phyloP scores from a whole-genome alignment of 2,888 invertebrate species.

The Xestia c-nigrum region DNA sequence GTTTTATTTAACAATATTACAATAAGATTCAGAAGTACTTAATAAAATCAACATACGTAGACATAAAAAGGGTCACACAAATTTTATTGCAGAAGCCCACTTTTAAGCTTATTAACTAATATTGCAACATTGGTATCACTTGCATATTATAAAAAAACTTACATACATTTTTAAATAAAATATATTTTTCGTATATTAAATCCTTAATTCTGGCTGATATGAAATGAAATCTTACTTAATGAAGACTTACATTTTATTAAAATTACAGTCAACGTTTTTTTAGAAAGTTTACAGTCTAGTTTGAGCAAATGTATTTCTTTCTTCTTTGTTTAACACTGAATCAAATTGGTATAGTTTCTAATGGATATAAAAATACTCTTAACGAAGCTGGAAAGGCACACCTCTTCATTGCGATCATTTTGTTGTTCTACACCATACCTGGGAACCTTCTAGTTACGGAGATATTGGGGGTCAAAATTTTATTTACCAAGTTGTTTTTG shows the following conservation, averaged over 20 bases:
- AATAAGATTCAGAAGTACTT: constrained; percentile 74
- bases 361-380: not conserved
- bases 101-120: constrained; percentile 84
- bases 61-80: constrained; percentile 72
- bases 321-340: not conserved
- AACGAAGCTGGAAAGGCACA: too few relatives aligned
- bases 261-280: constrained; percentile 25
- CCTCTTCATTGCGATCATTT: too few relatives aligned
- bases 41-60: constrained; percentile 70
- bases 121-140: constrained; percentile 90
- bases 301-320: constrained; percentile 50
- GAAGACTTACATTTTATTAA: constrained; percentile 4
- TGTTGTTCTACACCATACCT: too few relatives aligned
- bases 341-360: not conserved
- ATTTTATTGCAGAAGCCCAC: constrained; percentile 74
- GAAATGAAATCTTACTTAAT: not conserved
- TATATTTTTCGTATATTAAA: constrained; percentile 59
- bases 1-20: constrained; percentile 87
- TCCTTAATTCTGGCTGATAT: constrained; percentile 40
- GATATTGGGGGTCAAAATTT: too few relatives aligned
- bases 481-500: too few relatives aligned
- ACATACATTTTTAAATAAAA: constrained; percentile 61
- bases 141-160: constrained; percentile 77
- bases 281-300: constrained; percentile 28
- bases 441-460: too few relatives aligned